Evolutionary conservation across 1,140 invertebrate species (phyloP).

Genomic region (Bursaphelenchus mucronatus): DNA sequence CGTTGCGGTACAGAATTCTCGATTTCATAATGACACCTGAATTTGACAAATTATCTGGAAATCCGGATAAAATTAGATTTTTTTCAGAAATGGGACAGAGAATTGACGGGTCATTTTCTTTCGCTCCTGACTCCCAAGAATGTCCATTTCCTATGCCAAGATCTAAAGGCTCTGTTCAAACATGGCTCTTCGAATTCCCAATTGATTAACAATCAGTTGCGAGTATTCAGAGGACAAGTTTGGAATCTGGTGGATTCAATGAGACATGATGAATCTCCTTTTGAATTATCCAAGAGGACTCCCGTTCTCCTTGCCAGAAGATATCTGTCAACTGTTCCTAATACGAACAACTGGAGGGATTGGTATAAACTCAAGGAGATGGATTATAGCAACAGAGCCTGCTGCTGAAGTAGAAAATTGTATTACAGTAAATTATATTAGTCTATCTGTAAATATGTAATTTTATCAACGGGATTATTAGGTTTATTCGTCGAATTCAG

Average conservation of each 20-base stretch:
- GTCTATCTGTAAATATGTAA: too few species aligned
- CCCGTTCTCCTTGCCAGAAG: slow-evolving; percentile 24
- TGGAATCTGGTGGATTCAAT: slow-evolving; percentile 35
- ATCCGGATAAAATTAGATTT: background rate
- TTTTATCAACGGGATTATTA: too few species aligned
- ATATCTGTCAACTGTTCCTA: background rate
- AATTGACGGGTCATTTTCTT: slow-evolving; percentile 33
- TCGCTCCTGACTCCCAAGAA: slow-evolving; percentile 42
- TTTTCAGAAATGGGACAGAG: slow-evolving; percentile 39
- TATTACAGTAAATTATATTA: too few species aligned
- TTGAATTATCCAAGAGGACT: slow-evolving; percentile 31
- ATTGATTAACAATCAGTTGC: slow-evolving; percentile 39
- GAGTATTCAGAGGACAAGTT: slow-evolving; percentile 49
- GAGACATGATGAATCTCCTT: slow-evolving; percentile 22
- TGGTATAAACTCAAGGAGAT: too few species aligned
- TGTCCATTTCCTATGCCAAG: slow-evolving; percentile 44
- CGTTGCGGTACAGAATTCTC: too few species aligned
- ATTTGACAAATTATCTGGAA: background rate
- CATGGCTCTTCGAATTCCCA: slow-evolving; percentile 29
- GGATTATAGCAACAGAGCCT: too few species aligned
- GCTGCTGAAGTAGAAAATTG: too few species aligned
- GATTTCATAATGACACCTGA: too few species aligned
- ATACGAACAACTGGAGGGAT: slow-evolving; percentile 14
- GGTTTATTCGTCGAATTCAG: too few species aligned
- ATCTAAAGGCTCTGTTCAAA: slow-evolving; percentile 42